Evolutionary conservation across 2,888 invertebrate genomes (phyloP), one percentile per base, ranked within the genome.

Genomic region (Drosophila borborema): DNA sequence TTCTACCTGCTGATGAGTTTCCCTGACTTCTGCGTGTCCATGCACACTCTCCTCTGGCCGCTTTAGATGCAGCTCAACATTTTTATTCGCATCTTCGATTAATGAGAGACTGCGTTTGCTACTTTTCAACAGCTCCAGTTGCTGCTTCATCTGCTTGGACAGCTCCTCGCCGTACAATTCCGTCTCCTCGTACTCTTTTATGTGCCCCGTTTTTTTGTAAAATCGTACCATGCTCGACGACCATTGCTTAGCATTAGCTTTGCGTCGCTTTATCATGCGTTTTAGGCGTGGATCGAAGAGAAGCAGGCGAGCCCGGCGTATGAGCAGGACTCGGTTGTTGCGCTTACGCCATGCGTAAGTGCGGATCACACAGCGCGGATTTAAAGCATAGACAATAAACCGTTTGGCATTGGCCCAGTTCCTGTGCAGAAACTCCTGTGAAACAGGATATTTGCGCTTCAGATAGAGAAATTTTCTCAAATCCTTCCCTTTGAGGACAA

Each of bases 131-230:
- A 93, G 63, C 67, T 92, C 90, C 55, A 93, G 77, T 59, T 93
- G 93, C 48, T 92, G 82, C 63, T 92, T 93, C 67, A 93, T 69
- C 64, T 92, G 88, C 64, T 90, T 90, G 59, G 90, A 89, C 10
- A 93, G 73, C 64, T 92, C 91, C 16, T 90, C 90, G n/a, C 80
- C 84, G 36, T 87, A 90, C 8, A 77, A 16, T 55, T 75, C 83
- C 41, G 72, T 90, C 74, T 90, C 90, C 64, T 90, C 83, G 58
- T 85, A 80, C 63, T 91, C 88, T 12, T 77, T 74, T 7, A 79
- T 65, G 8, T 77, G 80, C 3, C 84, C 82, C 61, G 77, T 84
- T 23, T 72, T 74, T n/a, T 74, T 90, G 49, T 87, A 76, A 64
- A 90, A 75, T 0, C 68, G 38, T 9, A 93, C 91, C 60, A 90